Percentiles rank a stretch among this genome's conserved stretches.
Evolutionary conservation across 2,888 invertebrate genomes (phyloP).

Genomic region (Ommatoiulus sabulosus): DNA sequence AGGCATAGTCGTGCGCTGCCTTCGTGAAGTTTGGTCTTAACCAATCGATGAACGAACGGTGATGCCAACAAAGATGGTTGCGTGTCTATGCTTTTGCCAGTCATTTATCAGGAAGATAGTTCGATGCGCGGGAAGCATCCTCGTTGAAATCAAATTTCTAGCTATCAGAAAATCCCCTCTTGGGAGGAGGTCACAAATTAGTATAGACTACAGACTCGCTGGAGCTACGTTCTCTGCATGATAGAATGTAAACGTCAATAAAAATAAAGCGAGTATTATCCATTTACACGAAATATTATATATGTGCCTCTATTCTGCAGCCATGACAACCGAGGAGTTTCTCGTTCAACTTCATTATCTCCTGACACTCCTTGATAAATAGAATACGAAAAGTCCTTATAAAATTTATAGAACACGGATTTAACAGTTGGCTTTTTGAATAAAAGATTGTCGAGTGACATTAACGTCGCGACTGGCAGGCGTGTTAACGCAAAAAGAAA

Average conservation of each 20-base stretch:
- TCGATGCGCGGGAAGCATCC: neutral
- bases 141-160: constrained; percentile 19
- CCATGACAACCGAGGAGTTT: constrained; percentile 27
- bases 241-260: constrained; percentile 1
- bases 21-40: no score
- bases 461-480: neutral
- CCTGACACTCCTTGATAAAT: constrained; percentile 35
- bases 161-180: neutral
- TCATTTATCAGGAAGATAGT: neutral
- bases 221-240: constrained; percentile 10
- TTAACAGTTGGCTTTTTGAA: neutral
- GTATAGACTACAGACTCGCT: constrained; percentile 13
- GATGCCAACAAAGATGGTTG: neutral
- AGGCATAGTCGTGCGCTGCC: no score
- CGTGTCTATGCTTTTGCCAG: neutral
- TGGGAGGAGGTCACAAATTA: constrained; percentile 34
- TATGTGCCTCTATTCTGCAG: neutral
- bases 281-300: neutral
- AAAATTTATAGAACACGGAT: constrained; percentile 7
- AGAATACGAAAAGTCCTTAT: constrained; percentile 10
- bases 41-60: no score
- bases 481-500: neutral
- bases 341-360: constrained; percentile 28
- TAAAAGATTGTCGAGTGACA: neutral
- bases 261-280: constrained; percentile 19